Percentiles rank a stretch among this genome's conserved stretches.
phyloP scores from a whole-genome alignment of 2,113 vertebrate genomes.

The Oncorhynchus keta region DNA sequence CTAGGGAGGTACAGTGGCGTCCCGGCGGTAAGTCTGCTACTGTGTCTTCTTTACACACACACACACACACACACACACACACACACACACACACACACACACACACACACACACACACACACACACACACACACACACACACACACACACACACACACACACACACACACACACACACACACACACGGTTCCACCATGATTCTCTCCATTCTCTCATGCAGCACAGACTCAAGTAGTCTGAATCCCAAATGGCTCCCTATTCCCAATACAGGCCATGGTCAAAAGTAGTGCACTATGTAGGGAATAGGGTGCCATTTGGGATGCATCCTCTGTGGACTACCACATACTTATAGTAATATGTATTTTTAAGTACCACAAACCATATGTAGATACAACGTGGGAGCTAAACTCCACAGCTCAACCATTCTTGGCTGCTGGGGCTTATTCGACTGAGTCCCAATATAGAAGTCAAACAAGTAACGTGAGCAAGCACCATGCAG shows the following conservation, averaged over 20 bases:
- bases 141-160: too few species aligned
- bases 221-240: too few species aligned
- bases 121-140: too few species aligned
- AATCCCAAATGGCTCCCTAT: too few species aligned
- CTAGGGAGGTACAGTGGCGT: slow-evolving; percentile 8
- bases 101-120: slow-evolving; percentile 2
- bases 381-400: slow-evolving; percentile 38
- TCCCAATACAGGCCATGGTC: too few species aligned
- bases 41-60: slow-evolving; percentile 48
- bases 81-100: too few species aligned
- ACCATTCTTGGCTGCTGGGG: slow-evolving; percentile 17
- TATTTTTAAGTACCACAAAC: slow-evolving; percentile 45
- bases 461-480: slow-evolving; percentile 59
- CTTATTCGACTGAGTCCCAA: slow-evolving; percentile 8
- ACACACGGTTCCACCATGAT: too few species aligned
- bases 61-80: too few species aligned
- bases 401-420: slow-evolving; percentile 25
- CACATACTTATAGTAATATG: slow-evolving; percentile 41
- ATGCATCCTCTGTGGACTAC: slow-evolving; percentile 20
- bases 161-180: too few species aligned
- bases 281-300: too few species aligned
- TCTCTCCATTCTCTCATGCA: too few species aligned
- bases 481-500: slow-evolving; percentile 47
- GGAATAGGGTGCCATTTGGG: too few species aligned
- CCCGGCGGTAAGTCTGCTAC: slow-evolving; percentile 43